Base-by-base conservation (phyloP, 2,888 invertebrate genomes). In the Zootermopsis nevadensis region DNA sequence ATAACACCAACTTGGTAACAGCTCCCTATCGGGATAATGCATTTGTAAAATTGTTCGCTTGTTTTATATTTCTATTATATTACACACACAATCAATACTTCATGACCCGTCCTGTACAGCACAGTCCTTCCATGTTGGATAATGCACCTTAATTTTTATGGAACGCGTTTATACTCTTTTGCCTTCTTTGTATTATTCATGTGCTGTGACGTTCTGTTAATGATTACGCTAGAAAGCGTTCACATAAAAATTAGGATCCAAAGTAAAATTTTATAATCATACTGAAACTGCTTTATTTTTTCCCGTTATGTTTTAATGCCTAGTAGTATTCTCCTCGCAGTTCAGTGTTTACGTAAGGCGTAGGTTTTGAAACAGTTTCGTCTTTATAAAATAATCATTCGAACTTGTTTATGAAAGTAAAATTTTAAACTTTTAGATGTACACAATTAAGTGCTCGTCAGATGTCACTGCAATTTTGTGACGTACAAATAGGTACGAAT, bases 121-220 rank as follows among this genome's bases (percentile, higher is more conserved):
- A 83, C 84, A 84, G 72, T 84, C 83, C 84, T 84, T 83, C 83
- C 84, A 83, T 53, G 67, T 53, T 83, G 82, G 80, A 79, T 77
- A 66, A 48, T 66, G 60, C 60, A 38, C 74, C 6, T 82, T 79
- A 60, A 67, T 83, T 77, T 66, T 55, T 67, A 66, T 35, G 35
- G 15, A 27, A 55, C 74, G 27, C 72, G 66, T 74, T 81, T 81
- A 33, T 74, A 48, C 30, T 82, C 35, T 60, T 35, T 79, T 66
- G 79, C 79, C 79, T 79, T 79, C 31, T 79, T 79, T 79, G n/a
- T 74, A 66, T 60, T 42, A 76, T 42, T 48, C 76, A 42, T 60
- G 60, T 76, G 76, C 79, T 79, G 79, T 79, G 72, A 82, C 76
- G 74, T 55, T 72, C 53, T 55, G 60, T 60, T 60, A 60, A 27